Base-by-base conservation (phyloP, 1,140 invertebrate genomes). In the Geopemphigus sp. region DNA sequence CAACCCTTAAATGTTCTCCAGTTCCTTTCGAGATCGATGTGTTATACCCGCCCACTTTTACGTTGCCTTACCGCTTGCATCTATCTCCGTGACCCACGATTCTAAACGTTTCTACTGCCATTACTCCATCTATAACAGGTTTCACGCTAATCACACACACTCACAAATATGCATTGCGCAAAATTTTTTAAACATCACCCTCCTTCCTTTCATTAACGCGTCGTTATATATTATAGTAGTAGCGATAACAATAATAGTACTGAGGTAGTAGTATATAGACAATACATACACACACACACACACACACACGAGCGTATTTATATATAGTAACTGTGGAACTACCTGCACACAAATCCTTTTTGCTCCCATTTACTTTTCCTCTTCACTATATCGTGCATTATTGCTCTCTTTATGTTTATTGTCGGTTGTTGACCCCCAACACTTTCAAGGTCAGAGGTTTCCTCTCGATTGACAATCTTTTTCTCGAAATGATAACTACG, bases 161-260 rank as follows among this genome's bases (percentile, higher is more conserved):
- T 14, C 39, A 72, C n/a, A 61, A 78, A 61, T 57, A 63, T 26
- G 74, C 74, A 78, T 61, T 59, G 74, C 45, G 56, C 39, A 61
- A 78, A 78, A 78, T 57, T 78, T 78, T 78, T 78, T 50, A 63
- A n/a, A 78, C 74, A 0, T 10, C n/a, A 72, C 68, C 68, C 66
- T 50, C 66, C 66, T 45, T 26, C 24, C 1, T 24, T 15, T 26
- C 50, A 39, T 39, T 8, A 8, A 39, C 32, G 32, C 17, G 26
- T 53, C 29, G 24, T 54, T n/a, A 24, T 29, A n/a, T 54, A 50
- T 12, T 14, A 14, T 10, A 50, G 14, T 50, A 50, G 47, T 50
- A 14, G 8, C 12, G 12, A 11, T 50, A 45, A 32, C 45, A 32
- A 10, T 64, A 45, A 19, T 45, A 45, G 11, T 45, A 11, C n/a